Base-by-base conservation (phyloP, 2,113 vertebrate species). In the Elachura formosa region DNA sequence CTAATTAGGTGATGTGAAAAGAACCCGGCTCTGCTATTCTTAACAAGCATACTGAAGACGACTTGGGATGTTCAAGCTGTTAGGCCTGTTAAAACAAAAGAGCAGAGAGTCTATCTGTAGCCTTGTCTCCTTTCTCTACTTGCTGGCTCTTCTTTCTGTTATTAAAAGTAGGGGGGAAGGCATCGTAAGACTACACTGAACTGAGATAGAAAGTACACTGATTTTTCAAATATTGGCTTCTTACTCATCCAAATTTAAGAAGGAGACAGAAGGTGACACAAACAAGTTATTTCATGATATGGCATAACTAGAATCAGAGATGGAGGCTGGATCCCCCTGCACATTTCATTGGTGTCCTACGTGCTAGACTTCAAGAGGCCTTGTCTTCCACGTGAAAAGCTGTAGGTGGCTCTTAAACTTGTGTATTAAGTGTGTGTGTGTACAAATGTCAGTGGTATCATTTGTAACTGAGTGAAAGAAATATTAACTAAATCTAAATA, bases 171-270 rank as follows among this genome's bases (percentile, higher is more conserved):
- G 12, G 6, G 18, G 7, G 6, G 6, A 49, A 61, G 45, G 21
- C 0, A 2, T 7, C 7, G 0, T 7, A 23, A 45, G 54, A 38
- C 22, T 59, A 67, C 5, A 45, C 29, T 54, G 34, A 76, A 41
- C 29, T 54, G 72, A 79, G 48, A 15, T 63, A 48, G 12, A 79
- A 55, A 20, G 83, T 89, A 67, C 58, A 72, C 13, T 48, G 41
- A 11, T 20, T n/a, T 90, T 82, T n/a, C 7, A 67, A 1, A 14
- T 84, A 68, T 5, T 31, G 55, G 19, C 41, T 71, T 61, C 26
- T 85, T 56, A 19, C 48, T 63, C 25, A 31, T 43, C 2, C 1
- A 5, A 22, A 31, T 89, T 41, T 67, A 62, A 64, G 6, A 64
- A 62, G 46, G 62, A 64, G 33, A 51, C 4, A 43, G 48, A 34